Conservation (phyloP, 2,797 vertebrate genomes). For the Petrocephalus sullivani region DNA sequence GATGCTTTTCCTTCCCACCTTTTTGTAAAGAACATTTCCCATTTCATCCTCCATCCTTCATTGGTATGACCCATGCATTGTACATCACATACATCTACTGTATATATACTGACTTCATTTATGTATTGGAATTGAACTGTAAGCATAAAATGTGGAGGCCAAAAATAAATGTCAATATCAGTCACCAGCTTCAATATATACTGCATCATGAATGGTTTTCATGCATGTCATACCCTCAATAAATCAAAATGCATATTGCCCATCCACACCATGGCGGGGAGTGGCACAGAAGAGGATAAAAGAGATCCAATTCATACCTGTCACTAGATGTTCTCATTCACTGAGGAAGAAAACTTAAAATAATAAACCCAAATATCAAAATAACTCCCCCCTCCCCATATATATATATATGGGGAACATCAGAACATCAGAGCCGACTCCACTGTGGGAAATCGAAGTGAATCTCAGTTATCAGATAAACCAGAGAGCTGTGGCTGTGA, state of each 20-base stretch:
- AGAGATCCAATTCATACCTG: background rate
- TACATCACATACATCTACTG: background rate
- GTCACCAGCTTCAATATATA: background rate
- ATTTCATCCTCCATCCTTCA: background rate
- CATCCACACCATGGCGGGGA: background rate
- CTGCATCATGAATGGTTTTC: background rate
- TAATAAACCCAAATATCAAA: background rate
- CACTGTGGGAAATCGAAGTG: background rate
- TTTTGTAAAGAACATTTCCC: background rate
- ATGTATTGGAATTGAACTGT: background rate
- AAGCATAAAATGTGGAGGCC: background rate
- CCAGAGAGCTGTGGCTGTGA: background rate
- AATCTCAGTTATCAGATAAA: background rate
- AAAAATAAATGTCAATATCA: conserved; percentile 11
- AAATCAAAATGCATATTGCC: background rate
- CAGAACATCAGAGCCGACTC: background rate
- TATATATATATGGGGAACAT: background rate
- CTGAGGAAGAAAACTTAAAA: background rate
- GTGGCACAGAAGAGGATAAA: background rate
- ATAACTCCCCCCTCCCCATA: background rate
- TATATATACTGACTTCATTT: background rate
- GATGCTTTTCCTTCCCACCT: background rate
- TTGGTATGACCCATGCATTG: background rate
- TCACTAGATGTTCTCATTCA: background rate
- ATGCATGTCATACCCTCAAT: background rate